Evolutionary conservation across 1,140 invertebrate species (phyloP).

Genomic region (Physella acuta): DNA sequence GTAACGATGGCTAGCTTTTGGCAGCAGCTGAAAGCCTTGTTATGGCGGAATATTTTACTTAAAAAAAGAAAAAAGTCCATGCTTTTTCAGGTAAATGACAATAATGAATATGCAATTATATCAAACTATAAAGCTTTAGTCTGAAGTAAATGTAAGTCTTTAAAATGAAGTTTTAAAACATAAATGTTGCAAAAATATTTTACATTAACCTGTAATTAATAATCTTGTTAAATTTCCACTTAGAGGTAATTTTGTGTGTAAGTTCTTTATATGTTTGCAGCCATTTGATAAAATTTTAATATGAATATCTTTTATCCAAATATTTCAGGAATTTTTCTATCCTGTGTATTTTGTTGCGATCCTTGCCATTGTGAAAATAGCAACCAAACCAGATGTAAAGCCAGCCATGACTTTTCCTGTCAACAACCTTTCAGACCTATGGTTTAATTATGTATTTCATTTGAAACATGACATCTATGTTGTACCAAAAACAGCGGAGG

Average conservation of each 20-base stretch:
- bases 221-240: no score
- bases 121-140: no score
- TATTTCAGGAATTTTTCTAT: constrained; percentile 15
- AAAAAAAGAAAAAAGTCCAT: constrained; percentile 44
- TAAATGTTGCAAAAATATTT: no score
- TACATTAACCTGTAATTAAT: no score
- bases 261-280: no score
- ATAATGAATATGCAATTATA: no score
- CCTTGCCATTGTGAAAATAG: constrained; percentile 1
- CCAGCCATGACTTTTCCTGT: constrained; percentile 3
- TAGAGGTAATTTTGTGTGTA: no score
- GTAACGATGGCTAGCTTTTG: constrained; percentile 18
- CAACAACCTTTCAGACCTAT: not conserved
- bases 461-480: not conserved
- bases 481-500: constrained; percentile 7
- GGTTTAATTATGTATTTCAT: not conserved
- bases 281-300: no score
- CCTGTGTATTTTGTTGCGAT: constrained; percentile 14
- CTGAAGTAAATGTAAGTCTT: no score
- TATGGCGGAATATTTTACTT: constrained; percentile 45
- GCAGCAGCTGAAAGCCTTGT: constrained; percentile 40
- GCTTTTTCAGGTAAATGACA: constrained; percentile 40
- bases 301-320: no score
- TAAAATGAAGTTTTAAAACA: no score
- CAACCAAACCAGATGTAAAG: constrained; percentile 11